These are phyloP conservation scores for Muscina levida DNA, from an alignment of 2,888 invertebrate species.

Conservation along the genomic window DNA sequence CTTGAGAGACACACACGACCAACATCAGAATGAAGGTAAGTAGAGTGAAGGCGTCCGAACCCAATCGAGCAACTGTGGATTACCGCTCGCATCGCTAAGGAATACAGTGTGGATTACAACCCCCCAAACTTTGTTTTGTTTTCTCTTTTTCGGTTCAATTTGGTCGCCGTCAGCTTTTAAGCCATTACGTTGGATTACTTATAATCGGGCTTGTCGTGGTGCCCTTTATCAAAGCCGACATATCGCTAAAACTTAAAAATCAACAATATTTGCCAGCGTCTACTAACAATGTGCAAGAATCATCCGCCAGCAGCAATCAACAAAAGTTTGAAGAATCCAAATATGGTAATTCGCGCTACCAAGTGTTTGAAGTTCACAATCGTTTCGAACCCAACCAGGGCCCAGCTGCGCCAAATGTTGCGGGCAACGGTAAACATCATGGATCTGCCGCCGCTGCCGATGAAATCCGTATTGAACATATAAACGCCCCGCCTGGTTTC, in stretches of 20 bases:
- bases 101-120: constrained; percentile 25
- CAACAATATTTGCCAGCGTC: constrained; percentile 63
- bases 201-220: constrained; percentile 69
- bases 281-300: neutral
- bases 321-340: constrained; percentile 70
- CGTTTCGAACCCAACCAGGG: constrained; percentile 59
- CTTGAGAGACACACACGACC: constrained; percentile 74
- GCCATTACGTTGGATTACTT: constrained; percentile 66
- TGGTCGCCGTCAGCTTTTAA: constrained; percentile 31
- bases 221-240: constrained; percentile 69
- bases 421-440: constrained; percentile 47
- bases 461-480: constrained; percentile 68
- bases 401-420: constrained; percentile 37
- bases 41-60: constrained; percentile 11
- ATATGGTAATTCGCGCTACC: constrained; percentile 71
- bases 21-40: constrained; percentile 77
- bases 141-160: constrained; percentile 20
- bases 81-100: constrained; percentile 51
- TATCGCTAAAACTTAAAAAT: constrained; percentile 69
- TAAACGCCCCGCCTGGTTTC: constrained; percentile 47
- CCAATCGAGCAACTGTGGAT: constrained; percentile 59
- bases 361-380: constrained; percentile 75
- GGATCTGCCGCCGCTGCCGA: constrained; percentile 63
- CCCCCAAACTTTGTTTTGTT: constrained; percentile 11
- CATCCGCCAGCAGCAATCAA: neutral